Evolutionary conservation across 2,113 vertebrate genomes (phyloP), one percentile per base, ranked within the genome.

Genomic region (Apteryx owenii): DNA sequence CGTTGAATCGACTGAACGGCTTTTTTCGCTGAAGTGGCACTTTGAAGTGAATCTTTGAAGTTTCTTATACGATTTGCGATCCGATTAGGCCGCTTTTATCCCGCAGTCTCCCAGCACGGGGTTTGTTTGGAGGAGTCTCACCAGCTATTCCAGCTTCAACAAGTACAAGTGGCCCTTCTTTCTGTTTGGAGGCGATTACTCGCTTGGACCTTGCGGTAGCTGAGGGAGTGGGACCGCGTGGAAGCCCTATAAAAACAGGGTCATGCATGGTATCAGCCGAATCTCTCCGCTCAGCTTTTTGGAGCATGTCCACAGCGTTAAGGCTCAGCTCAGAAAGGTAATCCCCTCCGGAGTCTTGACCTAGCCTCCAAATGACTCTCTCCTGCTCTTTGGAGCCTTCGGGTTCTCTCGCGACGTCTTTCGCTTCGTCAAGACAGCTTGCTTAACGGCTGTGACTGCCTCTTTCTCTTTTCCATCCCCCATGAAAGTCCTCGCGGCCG

Each of bases 11-110:
- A 71, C 81, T 89, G 68, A 33, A 48, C 26, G 40, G 8, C 61
- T 94, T 86, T 75, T 53, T 92, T 95, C 91, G 91, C 70, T 40
- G 0, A 84, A 91, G 73, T 5, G 44, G 28, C 46, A 10, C 94
- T 93, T 95, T 92, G 92, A 95, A 93, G 92, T 65, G 75, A 51
- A 64, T 62, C 85, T 91, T 89, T 91, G 90, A 94, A 93, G 88
- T 93, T 91, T 87, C 81, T 76, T 21, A 22, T 44, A 40, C 21
- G 81, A 72, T n/a, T 38, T 46, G 88, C 53, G 62, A 65, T 88
- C 92, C 2, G 6, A 65, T 88, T 81, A 71, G 90, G 40, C 53
- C 25, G 8, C 46, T 85, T 88, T 66, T 31, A 66, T 26, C 66
- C 40, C 12, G 62, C 38, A 44, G 22, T n/a, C 54, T 70, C 56